Base-by-base conservation (phyloP, 37 sponge, comb jelly and placozoan species). In the Hormiphora californensis region DNA sequence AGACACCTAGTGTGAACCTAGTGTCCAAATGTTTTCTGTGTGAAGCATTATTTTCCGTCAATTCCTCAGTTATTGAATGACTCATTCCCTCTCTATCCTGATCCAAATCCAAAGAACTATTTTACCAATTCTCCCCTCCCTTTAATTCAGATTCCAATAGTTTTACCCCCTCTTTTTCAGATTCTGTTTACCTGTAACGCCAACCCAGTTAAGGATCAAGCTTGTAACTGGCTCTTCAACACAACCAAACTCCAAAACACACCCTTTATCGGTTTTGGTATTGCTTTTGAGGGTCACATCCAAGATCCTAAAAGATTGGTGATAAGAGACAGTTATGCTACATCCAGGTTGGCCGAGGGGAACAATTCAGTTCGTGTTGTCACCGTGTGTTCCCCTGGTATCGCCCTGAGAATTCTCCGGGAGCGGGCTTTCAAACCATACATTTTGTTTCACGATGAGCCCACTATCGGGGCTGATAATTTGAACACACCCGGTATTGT, bases 161-260 rank as follows among this genome's bases (percentile, higher is more conserved):
- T n/a, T n/a, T n/a, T n/a, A n/a, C n/a, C n/a, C n/a, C n/a, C n/a
- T n/a, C 25, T 21, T 2, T 67, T 30, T 39, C 81, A 73, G 81
- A 41, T 73, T 11, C 21, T 73, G 1, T 73, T 73, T 46, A 43
- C 46, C 23, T 73, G 81, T 46, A 73, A 73, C 81, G 35, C 38
- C 81, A 73, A 73, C 27, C 35, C 81, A 15, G 81, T 73, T 4
- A 73, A 73, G 22, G 81, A 73, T 41, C 39, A 33, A n/a, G 81
- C 81, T 38, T 43, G 81, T 73, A 21, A 73, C 12, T 73, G 81
- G 81, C 81, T 73, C 15, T 73, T 27, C 81, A 73, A 73, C 81
- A 27, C 81, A 12, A 43, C 44, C 43, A 73, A 39, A 43, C 40
- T 73, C 81, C 12, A 73, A 22, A 19, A 43, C 27, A 73, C 43